A percentile compares a stretch with the other conserved stretches of the same genome.
These are phyloP conservation scores for Otocyon megalotis DNA, from an alignment of 2,113 vertebrate genomes.

Conservation along the genomic window DNA sequence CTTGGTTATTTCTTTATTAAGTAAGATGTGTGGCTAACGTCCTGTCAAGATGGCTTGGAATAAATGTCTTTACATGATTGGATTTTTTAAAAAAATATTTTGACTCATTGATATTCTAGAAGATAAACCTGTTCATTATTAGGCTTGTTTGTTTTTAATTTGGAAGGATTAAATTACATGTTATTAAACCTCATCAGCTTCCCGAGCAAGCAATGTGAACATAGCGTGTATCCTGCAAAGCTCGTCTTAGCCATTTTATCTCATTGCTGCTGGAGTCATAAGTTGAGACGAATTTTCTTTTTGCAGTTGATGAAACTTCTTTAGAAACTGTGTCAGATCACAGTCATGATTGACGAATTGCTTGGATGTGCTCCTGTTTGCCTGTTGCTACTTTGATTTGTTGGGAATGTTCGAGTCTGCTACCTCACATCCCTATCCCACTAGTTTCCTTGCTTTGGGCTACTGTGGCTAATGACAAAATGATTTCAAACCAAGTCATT, in stretches of 20 bases:
- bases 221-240: conserved; percentile 14
- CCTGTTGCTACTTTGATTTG: conserved; percentile 70
- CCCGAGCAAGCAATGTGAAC: conserved; percentile 44
- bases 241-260: conserved; percentile 41
- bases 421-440: neutral
- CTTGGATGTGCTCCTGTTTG: conserved; percentile 62
- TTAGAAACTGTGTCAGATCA: conserved; percentile 69
- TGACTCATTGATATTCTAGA: conserved; percentile 73
- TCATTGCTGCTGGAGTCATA: conserved; percentile 44
- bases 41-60: neutral
- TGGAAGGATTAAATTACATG: conserved; percentile 71
- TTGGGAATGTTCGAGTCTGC: conserved; percentile 66
- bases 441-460: conserved; percentile 69
- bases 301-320: conserved; percentile 47
- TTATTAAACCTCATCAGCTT: conserved; percentile 77
- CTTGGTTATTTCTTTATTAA: conserved; percentile 56
- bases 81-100: neutral
- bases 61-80: conserved; percentile 64
- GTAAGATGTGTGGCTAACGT: conserved; percentile 31
- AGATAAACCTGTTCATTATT: conserved; percentile 75
- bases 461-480: conserved; percentile 78
- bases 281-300: conserved; percentile 47
- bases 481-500: conserved; percentile 72
- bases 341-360: conserved; percentile 59
- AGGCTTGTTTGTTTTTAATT: conserved; percentile 80